These are phyloP conservation scores for Ditylenchus dipsaci DNA, from an alignment of 1,140 invertebrate species.

Conservation along the genomic window DNA sequence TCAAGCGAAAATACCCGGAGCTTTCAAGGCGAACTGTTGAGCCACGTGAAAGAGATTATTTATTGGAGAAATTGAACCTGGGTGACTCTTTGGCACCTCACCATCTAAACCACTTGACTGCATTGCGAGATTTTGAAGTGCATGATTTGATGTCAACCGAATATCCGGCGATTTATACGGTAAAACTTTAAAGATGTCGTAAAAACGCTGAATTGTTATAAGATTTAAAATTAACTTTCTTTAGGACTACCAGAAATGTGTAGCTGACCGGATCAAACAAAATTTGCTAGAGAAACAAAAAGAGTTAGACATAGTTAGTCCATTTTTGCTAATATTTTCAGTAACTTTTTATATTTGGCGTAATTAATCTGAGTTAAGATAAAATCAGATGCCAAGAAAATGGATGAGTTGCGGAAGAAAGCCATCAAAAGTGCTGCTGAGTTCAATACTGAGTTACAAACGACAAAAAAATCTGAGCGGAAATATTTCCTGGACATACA, in stretches of 20 bases:
- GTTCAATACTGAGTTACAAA: conserved; percentile 28
- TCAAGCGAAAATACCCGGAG: conserved; percentile 43
- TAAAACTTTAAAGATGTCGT: neutral
- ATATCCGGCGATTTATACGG: conserved; percentile 28
- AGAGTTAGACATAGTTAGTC: conserved; percentile 21
- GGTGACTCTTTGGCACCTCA: conserved; percentile 14
- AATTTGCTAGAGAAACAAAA: conserved; percentile 34
- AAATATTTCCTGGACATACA: conserved; percentile 22
- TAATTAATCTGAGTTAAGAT: conserved; percentile 14
- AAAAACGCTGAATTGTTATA: neutral
- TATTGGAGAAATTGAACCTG: conserved; percentile 25
- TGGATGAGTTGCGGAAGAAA: conserved; percentile 30
- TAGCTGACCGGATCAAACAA: conserved; percentile 25
- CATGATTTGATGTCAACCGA: conserved; percentile 31
- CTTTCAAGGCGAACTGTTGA: conserved; percentile 27
- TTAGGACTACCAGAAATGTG: conserved; percentile 40
- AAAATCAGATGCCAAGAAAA: conserved; percentile 30
- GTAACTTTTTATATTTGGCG: neutral
- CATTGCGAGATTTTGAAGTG: conserved; percentile 29
- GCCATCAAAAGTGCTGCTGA: conserved; percentile 26
- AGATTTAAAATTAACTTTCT: neutral
- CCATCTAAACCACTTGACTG: conserved; percentile 29
- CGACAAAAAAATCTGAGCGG: conserved; percentile 11
- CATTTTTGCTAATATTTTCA: neutral
- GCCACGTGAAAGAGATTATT: conserved; percentile 26